These are phyloP conservation scores for Dione juno DNA, from an alignment of 2,888 invertebrate genomes.

Conservation along the genomic window DNA sequence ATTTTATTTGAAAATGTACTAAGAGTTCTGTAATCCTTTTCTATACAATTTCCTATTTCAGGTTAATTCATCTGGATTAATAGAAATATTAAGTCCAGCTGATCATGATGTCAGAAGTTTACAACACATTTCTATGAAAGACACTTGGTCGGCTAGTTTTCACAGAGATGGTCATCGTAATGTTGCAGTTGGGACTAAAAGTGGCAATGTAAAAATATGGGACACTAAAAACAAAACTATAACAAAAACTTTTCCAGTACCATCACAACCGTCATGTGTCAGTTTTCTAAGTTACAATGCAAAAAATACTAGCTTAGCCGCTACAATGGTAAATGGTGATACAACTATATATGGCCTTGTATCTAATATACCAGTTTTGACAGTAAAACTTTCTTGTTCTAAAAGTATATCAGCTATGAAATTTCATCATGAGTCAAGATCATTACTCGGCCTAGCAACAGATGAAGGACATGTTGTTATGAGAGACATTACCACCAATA, in stretches of 20 bases:
- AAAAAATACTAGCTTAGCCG: slow-evolving; percentile 77
- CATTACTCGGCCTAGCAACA: slow-evolving; percentile 76
- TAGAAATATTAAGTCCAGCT: slow-evolving; percentile 73
- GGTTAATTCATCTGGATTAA: slow-evolving; percentile 75
- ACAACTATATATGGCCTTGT: slow-evolving; percentile 78
- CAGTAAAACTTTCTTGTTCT: slow-evolving; percentile 70
- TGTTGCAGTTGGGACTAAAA: slow-evolving; percentile 74
- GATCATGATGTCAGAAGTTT: slow-evolving; percentile 74
- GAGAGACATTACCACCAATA: slow-evolving; percentile 74
- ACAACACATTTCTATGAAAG: slow-evolving; percentile 75
- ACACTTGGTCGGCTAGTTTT: slow-evolving; percentile 77
- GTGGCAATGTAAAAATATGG: slow-evolving; percentile 78
- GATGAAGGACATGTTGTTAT: slow-evolving; percentile 78
- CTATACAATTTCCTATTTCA: slow-evolving; percentile 53
- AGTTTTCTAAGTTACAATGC: slow-evolving; percentile 76
- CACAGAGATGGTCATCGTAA: slow-evolving; percentile 77
- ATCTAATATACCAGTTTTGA: slow-evolving; percentile 75
- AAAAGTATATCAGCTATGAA: slow-evolving; percentile 77
- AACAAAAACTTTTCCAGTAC: slow-evolving; percentile 74
- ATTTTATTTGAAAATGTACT: not conserved
- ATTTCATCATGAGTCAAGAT: slow-evolving; percentile 76
- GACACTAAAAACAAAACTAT: slow-evolving; percentile 76
- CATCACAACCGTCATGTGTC: slow-evolving; percentile 67
- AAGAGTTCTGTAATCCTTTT: not conserved
- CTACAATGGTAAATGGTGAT: slow-evolving; percentile 77